These are phyloP conservation scores for Corvus moneduloides DNA, from an alignment of 2,113 vertebrate genomes.

Conservation along the genomic window DNA sequence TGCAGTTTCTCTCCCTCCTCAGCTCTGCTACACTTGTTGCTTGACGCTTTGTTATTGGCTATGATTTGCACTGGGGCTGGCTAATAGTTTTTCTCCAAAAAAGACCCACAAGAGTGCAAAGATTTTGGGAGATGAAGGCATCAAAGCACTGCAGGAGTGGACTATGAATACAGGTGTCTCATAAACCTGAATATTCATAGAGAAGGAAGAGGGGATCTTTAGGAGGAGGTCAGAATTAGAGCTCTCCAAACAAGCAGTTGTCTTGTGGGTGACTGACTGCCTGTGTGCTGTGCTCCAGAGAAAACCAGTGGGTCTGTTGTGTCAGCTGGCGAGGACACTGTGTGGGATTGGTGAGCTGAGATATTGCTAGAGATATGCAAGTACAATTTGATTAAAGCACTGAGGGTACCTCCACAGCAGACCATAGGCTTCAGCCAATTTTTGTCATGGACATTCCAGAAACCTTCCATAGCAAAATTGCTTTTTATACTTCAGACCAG, in stretches of 20 bases:
- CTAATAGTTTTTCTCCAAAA: background rate
- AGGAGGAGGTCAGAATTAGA: background rate
- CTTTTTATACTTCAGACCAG: constrained; percentile 30
- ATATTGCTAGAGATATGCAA: background rate
- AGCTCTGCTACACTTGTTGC: background rate
- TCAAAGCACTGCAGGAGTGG: background rate
- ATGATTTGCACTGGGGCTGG: background rate
- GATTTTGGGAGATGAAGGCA: background rate
- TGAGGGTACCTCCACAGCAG: background rate
- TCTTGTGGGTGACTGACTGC: background rate
- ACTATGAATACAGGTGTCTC: background rate
- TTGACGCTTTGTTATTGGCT: background rate
- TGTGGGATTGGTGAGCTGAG: background rate
- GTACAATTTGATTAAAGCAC: background rate
- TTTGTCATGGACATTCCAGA: constrained; percentile 22
- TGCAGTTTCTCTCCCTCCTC: background rate
- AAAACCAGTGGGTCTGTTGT: background rate
- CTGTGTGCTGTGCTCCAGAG: background rate
- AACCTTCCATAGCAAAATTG: constrained; percentile 34
- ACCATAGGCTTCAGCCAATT: background rate
- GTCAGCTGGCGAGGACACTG: background rate
- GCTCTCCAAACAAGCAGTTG: background rate
- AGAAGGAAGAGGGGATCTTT: background rate
- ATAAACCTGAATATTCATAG: background rate
- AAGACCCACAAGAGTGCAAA: background rate